Conservation (phyloP, 2,888 invertebrate species). For the Leucophenga montana region DNA sequence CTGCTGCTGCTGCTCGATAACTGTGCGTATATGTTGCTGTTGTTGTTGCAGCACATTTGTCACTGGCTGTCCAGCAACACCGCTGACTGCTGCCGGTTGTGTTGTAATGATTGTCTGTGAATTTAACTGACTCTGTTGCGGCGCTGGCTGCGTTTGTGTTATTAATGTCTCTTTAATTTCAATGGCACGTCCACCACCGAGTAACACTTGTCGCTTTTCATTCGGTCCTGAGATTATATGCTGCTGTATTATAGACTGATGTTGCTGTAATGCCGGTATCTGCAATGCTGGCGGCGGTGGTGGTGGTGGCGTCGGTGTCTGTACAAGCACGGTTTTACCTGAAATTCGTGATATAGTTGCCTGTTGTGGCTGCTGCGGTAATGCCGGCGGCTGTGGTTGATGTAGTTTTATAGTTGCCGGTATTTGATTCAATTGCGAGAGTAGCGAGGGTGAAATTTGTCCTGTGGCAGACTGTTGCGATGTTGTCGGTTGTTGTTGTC, state of each 20-base stretch:
- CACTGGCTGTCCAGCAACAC: conserved; percentile 27
- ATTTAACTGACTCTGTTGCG: conserved; percentile 64
- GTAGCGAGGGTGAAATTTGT: conserved; percentile 70
- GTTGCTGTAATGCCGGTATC: conserved; percentile 76
- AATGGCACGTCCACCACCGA: conserved; percentile 59
- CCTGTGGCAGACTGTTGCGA: conserved; percentile 72
- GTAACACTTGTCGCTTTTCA: conserved; percentile 66
- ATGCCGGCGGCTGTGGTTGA: conserved; percentile 60
- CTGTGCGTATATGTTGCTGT: conserved; percentile 66
- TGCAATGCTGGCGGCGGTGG: conserved; percentile 70
- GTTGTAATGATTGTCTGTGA: conserved; percentile 69
- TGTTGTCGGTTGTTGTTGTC: conserved; percentile 47
- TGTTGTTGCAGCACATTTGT: conserved; percentile 49
- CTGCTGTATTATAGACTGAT: conserved; percentile 70
- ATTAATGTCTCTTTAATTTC: conserved; percentile 69
- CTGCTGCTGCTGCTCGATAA: conserved; percentile 55
- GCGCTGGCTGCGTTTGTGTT: conserved; percentile 61
- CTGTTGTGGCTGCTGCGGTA: conserved; percentile 45
- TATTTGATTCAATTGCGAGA: conserved; percentile 71
- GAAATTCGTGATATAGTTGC: conserved; percentile 49
- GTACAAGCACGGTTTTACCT: conserved; percentile 51
- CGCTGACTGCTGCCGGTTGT: conserved; percentile 48
- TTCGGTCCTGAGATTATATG: conserved; percentile 68
- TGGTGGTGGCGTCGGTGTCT: conserved; percentile 41
- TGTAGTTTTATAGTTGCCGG: conserved; percentile 74